Evolutionary conservation across 2,797 vertebrate genomes (phyloP).

Genomic region (Tauraco hartlaubi): DNA sequence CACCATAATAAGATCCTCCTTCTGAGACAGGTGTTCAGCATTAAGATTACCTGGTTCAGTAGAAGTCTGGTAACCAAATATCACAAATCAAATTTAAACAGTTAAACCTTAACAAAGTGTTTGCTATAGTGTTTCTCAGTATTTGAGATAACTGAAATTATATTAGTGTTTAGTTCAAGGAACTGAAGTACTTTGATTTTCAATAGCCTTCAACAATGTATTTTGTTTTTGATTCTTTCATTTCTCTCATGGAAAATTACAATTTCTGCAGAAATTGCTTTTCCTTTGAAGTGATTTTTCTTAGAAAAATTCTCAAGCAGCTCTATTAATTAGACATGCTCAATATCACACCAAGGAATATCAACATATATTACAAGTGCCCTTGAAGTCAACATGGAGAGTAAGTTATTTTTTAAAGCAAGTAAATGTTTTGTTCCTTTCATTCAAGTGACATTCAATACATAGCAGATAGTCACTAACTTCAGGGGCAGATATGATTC

Average conservation of each 20-base stretch:
- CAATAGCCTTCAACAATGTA: background rate
- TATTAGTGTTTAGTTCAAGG: background rate
- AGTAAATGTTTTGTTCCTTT: background rate
- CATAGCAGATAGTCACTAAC: background rate
- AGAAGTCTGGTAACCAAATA: background rate
- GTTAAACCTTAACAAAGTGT: background rate
- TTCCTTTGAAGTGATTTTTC: conserved; percentile 44
- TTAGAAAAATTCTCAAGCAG: conserved; percentile 29
- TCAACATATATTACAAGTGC: background rate
- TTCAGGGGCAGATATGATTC: background rate
- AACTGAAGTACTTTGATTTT: conserved; percentile 22
- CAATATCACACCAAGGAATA: background rate
- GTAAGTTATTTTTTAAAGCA: background rate
- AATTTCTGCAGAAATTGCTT: conserved; percentile 21
- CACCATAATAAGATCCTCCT: background rate
- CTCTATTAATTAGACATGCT: conserved; percentile 47
- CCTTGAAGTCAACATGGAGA: background rate
- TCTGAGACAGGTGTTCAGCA: background rate
- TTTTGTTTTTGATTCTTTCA: conserved; percentile 15
- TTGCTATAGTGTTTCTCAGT: background rate
- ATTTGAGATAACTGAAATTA: background rate
- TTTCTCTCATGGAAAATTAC: conserved; percentile 8
- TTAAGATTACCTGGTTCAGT: background rate
- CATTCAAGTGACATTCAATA: background rate
- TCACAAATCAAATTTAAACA: background rate